phyloP scores from a whole-genome alignment of 2,113 vertebrate species.

The Platichthys flesus region DNA sequence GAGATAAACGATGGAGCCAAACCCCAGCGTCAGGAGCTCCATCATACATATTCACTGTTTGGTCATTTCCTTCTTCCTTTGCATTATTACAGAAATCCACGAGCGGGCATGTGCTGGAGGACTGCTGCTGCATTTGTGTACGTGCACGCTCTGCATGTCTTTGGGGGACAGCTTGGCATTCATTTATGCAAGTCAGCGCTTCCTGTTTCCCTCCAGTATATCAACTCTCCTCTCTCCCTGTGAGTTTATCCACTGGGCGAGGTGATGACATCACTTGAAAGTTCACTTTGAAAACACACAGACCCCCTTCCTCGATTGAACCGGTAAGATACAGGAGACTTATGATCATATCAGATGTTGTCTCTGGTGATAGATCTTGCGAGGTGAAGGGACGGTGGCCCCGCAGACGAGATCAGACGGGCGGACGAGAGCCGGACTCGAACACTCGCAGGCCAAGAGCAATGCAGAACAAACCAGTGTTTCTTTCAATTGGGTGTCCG shows the following conservation, averaged over 20 bases:
- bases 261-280: slow-evolving; percentile 50
- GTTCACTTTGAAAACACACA: slow-evolving; percentile 41
- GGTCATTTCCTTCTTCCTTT: slow-evolving; percentile 30
- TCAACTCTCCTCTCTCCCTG: slow-evolving; percentile 19
- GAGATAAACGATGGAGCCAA: slow-evolving; percentile 8
- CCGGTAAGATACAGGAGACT: slow-evolving; percentile 20
- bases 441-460: slow-evolving; percentile 11
- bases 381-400: slow-evolving; percentile 31
- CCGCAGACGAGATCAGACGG: slow-evolving; percentile 28
- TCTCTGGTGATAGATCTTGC: slow-evolving; percentile 1
- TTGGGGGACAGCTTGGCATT: slow-evolving; percentile 49
- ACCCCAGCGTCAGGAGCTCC: slow-evolving; percentile 25
- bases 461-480: background rate
- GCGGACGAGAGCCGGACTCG: slow-evolving; percentile 22
- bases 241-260: slow-evolving; percentile 22
- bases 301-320: slow-evolving; percentile 25
- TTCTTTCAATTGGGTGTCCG: too few species aligned
- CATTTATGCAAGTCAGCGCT: slow-evolving; percentile 54
- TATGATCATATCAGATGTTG: slow-evolving; percentile 30
- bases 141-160: slow-evolving; percentile 36
- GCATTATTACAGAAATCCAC: slow-evolving; percentile 8
- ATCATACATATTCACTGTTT: slow-evolving; percentile 28
- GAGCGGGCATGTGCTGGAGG: slow-evolving; percentile 18
- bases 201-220: slow-evolving; percentile 39
- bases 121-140: slow-evolving; percentile 31